Percentiles rank a stretch among this genome's conserved stretches.
Conservation (phyloP, 2,113 vertebrate species). For the Himantopus leucocephalus region DNA sequence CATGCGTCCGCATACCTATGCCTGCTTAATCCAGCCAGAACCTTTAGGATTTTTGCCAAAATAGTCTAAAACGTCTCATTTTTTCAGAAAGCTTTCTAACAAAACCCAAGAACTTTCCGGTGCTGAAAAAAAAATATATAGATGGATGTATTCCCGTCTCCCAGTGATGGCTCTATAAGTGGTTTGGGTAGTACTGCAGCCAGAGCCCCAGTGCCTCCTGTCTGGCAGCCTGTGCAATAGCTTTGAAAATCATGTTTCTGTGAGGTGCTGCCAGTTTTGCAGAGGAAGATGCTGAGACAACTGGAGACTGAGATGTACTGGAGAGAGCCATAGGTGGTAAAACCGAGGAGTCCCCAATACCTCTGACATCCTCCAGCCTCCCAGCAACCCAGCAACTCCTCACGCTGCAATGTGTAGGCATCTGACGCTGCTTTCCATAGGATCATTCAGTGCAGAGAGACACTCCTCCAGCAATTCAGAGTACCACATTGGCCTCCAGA, state of each 20-base stretch:
- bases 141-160: not conserved
- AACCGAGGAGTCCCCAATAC: not conserved
- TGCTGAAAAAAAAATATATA: not conserved
- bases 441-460: not conserved
- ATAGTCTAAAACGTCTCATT: not conserved
- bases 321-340: not conserved
- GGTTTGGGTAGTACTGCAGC: not conserved
- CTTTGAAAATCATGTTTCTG: not conserved
- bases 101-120: not conserved
- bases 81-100: not conserved
- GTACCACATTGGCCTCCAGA: not conserved
- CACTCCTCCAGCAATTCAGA: not conserved
- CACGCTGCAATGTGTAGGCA: accelerated
- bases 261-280: not conserved
- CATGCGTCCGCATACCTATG: accelerated
- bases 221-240: not conserved
- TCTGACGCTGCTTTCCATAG: not conserved
- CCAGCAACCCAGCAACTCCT: not conserved
- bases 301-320: not conserved
- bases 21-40: not conserved
- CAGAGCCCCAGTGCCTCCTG: not conserved
- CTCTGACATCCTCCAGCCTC: not conserved
- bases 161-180: not conserved
- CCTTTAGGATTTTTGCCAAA: not conserved
- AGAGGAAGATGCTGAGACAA: not conserved